Evolutionary conservation across 2,797 vertebrate genomes (phyloP).

Genomic region (Arrhamphus sclerolepis): DNA sequence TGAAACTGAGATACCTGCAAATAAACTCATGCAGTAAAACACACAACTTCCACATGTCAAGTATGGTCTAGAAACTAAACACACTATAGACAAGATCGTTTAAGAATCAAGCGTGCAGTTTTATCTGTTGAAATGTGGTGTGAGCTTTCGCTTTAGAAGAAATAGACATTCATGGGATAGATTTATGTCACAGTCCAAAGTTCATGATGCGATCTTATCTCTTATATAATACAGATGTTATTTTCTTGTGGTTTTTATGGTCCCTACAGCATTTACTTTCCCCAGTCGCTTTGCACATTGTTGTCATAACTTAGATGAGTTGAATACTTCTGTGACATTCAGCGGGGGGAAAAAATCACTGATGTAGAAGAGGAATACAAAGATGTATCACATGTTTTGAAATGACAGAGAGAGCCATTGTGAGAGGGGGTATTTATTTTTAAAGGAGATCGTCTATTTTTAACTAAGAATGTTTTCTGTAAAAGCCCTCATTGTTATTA

Average conservation of each 20-base stretch:
- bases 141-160: neutral
- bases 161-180: conserved; percentile 1
- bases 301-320: conserved; percentile 55
- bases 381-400: conserved; percentile 38
- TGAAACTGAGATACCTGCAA: conserved; percentile 4
- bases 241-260: conserved; percentile 14
- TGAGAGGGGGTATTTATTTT: conserved; percentile 46
- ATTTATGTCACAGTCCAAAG: neutral
- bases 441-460: conserved; percentile 51
- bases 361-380: conserved; percentile 32
- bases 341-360: conserved; percentile 26
- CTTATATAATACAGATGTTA: conserved; percentile 9
- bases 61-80: neutral
- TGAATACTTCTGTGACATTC: conserved; percentile 50
- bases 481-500: conserved; percentile 46
- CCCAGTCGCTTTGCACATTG: conserved; percentile 48
- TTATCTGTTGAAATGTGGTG: neutral
- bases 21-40: conserved; percentile 8
- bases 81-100: neutral
- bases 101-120: neutral
- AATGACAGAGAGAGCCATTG: conserved; percentile 50
- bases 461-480: conserved; percentile 46
- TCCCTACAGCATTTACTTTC: conserved; percentile 15
- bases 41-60: neutral
- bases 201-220: conserved; percentile 10